phyloP scores from a whole-genome alignment of 2,888 invertebrate species.

The Oscheius myriophilus region DNA sequence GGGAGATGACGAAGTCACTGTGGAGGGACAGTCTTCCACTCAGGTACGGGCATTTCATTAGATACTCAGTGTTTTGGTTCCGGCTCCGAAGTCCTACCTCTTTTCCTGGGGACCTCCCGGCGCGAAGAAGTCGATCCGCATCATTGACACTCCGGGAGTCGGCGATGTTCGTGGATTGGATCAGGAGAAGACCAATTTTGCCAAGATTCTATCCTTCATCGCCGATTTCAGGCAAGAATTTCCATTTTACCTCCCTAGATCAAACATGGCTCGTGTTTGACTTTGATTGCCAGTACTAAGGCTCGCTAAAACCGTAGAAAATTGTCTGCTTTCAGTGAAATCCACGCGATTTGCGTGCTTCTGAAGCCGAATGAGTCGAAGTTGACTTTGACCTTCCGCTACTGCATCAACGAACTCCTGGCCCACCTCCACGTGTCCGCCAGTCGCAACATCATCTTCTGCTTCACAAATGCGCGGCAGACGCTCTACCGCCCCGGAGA shows the following conservation, averaged over 20 bases:
- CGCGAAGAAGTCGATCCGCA: conserved; percentile 14
- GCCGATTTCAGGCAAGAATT: conserved; percentile 1
- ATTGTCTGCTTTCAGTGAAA: conserved; percentile 21
- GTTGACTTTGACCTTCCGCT: conserved; percentile 44
- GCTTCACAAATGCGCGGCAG: conserved; percentile 53
- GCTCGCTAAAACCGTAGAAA: not conserved
- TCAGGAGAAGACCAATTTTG: conserved; percentile 52
- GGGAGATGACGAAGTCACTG: not conserved
- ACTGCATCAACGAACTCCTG: conserved; percentile 56
- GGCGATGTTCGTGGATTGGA: conserved; percentile 53
- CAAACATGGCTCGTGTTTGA: not conserved
- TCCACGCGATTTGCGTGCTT: conserved; percentile 50
- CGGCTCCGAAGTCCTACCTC: conserved; percentile 3
- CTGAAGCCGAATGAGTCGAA: conserved; percentile 47
- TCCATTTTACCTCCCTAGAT: too few relatives aligned
- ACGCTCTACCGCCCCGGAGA: conserved; percentile 35
- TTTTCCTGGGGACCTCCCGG: conserved; percentile 11
- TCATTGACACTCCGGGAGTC: conserved; percentile 63
- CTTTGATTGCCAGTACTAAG: not conserved
- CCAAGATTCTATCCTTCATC: conserved; percentile 32
- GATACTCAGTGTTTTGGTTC: not conserved
- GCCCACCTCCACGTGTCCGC: conserved; percentile 51
- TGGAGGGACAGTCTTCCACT: conserved; percentile 8
- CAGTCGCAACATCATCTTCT: conserved; percentile 55
- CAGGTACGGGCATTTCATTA: not conserved